phyloP scores from a whole-genome alignment of 2,888 invertebrate genomes.

The Philhelius pedissequus region DNA sequence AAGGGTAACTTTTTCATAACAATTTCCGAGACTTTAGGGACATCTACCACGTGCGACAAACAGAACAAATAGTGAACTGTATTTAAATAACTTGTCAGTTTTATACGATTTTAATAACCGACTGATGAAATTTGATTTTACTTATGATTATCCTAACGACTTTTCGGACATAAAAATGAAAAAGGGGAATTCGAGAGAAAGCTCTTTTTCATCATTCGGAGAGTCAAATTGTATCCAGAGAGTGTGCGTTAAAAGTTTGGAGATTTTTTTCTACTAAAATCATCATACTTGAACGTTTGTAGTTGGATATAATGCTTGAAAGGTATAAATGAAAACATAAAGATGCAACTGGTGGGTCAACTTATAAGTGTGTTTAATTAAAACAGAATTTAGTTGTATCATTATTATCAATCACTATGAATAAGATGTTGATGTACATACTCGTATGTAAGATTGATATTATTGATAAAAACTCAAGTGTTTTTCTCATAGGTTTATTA shows the following conservation, averaged over 20 bases:
- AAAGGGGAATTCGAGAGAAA: neutral
- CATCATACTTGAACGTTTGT: neutral
- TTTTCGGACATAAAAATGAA: neutral
- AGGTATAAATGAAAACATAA: neutral
- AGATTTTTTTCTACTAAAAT: neutral
- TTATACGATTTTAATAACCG: constrained; percentile 21
- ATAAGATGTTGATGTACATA: neutral
- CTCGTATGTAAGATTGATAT: neutral
- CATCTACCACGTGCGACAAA: neutral
- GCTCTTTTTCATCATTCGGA: neutral
- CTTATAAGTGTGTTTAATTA: neutral
- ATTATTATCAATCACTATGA: neutral
- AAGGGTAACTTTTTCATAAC: neutral
- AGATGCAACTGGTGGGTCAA: neutral
- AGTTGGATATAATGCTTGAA: no score
- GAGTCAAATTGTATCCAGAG: neutral
- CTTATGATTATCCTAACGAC: constrained; percentile 19
- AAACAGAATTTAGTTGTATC: neutral
- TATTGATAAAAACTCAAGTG: neutral
- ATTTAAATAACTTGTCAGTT: neutral
- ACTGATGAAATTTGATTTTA: constrained; percentile 16
- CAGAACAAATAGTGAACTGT: neutral
- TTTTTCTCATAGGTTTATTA: neutral
- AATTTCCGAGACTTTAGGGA: neutral
- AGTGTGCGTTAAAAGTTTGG: neutral